Percentiles rank a stretch among this genome's conserved stretches.
Conservation (phyloP, 2,113 vertebrate genomes). For the Arothron firmamentum region DNA sequence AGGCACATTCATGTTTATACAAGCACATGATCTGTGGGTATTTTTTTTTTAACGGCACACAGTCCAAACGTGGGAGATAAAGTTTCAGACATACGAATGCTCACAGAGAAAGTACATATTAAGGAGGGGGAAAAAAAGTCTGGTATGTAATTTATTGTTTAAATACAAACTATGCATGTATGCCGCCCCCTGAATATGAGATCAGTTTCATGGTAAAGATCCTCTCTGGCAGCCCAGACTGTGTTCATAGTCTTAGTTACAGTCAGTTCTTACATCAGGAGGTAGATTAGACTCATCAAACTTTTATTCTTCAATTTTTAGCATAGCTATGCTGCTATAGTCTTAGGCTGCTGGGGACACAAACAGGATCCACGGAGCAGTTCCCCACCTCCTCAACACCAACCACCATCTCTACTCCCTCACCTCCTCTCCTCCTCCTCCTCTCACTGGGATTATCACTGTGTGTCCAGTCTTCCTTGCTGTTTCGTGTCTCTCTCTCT, state of each 20-base stretch:
- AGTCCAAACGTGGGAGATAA: constrained; percentile 34
- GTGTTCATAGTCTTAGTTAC: neutral
- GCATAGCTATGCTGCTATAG: too few species aligned
- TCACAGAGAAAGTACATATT: constrained; percentile 1
- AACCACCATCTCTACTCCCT: too few species aligned
- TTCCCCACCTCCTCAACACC: too few species aligned
- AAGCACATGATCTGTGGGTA: constrained; percentile 17
- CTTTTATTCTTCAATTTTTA: too few species aligned
- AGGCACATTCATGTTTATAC: constrained; percentile 45
- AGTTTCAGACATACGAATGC: constrained; percentile 14
- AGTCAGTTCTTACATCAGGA: neutral
- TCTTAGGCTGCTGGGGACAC: too few species aligned
- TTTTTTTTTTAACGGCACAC: constrained; percentile 23
- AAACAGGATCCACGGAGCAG: too few species aligned
- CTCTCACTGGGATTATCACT: too few species aligned
- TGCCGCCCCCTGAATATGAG: neutral
- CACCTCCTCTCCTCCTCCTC: too few species aligned
- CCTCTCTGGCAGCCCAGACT: too few species aligned
- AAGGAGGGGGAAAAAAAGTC: neutral
- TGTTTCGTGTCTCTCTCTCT: too few species aligned
- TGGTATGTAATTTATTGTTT: neutral
- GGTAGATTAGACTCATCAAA: too few species aligned
- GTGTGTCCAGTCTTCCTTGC: too few species aligned
- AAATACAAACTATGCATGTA: neutral
- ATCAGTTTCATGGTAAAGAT: constrained; percentile 5